Conservation (phyloP, 2,797 vertebrate species). For the Alosa sapidissima region DNA sequence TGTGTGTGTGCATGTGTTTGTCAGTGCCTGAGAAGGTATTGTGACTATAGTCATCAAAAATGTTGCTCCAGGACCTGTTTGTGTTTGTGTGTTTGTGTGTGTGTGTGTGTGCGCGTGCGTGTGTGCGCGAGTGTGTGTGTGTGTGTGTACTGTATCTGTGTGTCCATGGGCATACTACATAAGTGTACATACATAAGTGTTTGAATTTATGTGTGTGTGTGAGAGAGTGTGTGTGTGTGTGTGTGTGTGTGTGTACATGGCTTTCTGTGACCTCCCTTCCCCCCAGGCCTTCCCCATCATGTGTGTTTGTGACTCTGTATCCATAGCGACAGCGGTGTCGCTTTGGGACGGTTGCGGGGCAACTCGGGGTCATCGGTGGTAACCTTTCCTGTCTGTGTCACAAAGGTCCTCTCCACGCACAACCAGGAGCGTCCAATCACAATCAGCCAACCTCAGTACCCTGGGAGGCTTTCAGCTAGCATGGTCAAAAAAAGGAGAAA, state of each 20-base stretch:
- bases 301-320: conserved; percentile 71
- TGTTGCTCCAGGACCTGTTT: not conserved
- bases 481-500: not conserved
- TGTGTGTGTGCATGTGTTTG: not conserved
- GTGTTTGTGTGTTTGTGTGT: not conserved
- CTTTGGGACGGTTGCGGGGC: conserved; percentile 58
- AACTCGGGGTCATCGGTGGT: conserved; percentile 61
- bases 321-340: conserved; percentile 63
- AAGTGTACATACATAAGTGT: too few relatives aligned
- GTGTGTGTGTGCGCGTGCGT: not conserved
- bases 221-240: not conserved
- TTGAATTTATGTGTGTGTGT: not conserved
- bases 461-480: not conserved
- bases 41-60: not conserved
- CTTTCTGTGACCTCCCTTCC: conserved; percentile 3
- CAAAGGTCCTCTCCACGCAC: conserved; percentile 18
- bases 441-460: not conserved
- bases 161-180: not conserved
- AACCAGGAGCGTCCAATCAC: conserved; percentile 3
- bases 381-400: conserved; percentile 72
- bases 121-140: conserved; percentile 15
- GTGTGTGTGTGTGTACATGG: not conserved
- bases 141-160: conserved; percentile 17
- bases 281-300: conserved; percentile 60
- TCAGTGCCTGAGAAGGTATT: not conserved